Percentiles rank a stretch among this genome's conserved stretches.
Conservation (phyloP, 1,140 invertebrate species). For the Lordiphosa collinella region DNA sequence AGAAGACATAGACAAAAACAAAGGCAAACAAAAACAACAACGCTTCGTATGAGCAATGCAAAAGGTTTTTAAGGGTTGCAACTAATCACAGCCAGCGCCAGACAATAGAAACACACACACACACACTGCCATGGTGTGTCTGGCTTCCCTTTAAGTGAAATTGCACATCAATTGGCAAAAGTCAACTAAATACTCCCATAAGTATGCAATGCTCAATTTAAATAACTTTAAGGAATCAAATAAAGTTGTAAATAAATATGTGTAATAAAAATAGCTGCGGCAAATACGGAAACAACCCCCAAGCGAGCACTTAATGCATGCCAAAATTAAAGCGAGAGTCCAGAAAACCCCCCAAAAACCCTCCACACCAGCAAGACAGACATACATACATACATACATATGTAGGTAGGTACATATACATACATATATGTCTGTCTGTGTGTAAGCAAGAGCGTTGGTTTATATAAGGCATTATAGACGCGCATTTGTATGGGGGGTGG, state of each 20-base stretch:
- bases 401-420: constrained; percentile 3
- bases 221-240: constrained; percentile 32
- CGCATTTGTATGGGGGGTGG: constrained; percentile 66
- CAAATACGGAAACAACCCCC: constrained; percentile 68
- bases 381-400: constrained; percentile 23
- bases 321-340: constrained; percentile 70
- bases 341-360: constrained; percentile 24
- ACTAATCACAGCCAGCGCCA: constrained; percentile 67
- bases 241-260: constrained; percentile 18
- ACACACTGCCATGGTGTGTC: too few relatives aligned
- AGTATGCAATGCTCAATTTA: constrained; percentile 60
- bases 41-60: constrained; percentile 69
- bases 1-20: constrained; percentile 35
- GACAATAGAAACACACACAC: too few relatives aligned
- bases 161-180: constrained; percentile 1
- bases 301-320: constrained; percentile 73
- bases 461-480: constrained; percentile 75
- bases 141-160: too few relatives aligned
- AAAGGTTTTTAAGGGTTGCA: constrained; percentile 66
- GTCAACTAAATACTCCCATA: constrained; percentile 30
- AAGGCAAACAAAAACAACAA: constrained; percentile 20
- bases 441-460: constrained; percentile 33
- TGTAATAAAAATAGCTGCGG: constrained; percentile 23
- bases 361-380: constrained; percentile 40
- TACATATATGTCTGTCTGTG: constrained; percentile 7